Conservation (phyloP, 1,140 invertebrate genomes). For the Temnothorax longispinosus region DNA sequence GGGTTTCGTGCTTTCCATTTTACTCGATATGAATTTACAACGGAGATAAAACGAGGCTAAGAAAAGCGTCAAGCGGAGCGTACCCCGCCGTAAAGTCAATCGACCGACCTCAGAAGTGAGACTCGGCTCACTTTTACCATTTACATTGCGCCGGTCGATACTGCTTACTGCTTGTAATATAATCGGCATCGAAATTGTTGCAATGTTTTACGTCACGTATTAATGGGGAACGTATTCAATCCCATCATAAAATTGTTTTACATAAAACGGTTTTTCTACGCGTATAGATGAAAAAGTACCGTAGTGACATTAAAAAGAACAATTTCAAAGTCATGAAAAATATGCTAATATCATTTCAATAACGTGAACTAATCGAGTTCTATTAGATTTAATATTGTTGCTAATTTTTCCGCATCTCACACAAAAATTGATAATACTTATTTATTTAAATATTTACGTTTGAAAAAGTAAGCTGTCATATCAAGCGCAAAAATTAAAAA, state of each 20-base stretch:
- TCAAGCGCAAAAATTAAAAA: background rate
- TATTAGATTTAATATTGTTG: background rate
- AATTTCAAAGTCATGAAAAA: background rate
- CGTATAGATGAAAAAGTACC: background rate
- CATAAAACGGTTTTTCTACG: background rate
- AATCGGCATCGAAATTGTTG: background rate
- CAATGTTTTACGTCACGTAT: background rate
- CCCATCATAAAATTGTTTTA: background rate
- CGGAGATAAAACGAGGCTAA: constrained; percentile 74
- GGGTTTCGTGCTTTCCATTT: constrained; percentile 56
- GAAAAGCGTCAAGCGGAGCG: constrained; percentile 60
- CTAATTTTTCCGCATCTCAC: background rate
- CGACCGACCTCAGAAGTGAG: constrained; percentile 55
- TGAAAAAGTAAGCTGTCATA: background rate
- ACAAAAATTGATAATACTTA: background rate
- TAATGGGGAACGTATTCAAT: background rate
- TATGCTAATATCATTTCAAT: background rate
- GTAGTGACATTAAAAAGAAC: background rate
- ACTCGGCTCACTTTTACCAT: constrained; percentile 38
- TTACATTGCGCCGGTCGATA: constrained; percentile 22
- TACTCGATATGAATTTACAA: constrained; percentile 76
- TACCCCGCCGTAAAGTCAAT: constrained; percentile 67
- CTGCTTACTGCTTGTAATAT: background rate
- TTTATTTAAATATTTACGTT: background rate
- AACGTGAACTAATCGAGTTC: background rate